Evolutionary conservation across 2,888 invertebrate species (phyloP).

Genomic region (Meghimatium bilineatum): DNA sequence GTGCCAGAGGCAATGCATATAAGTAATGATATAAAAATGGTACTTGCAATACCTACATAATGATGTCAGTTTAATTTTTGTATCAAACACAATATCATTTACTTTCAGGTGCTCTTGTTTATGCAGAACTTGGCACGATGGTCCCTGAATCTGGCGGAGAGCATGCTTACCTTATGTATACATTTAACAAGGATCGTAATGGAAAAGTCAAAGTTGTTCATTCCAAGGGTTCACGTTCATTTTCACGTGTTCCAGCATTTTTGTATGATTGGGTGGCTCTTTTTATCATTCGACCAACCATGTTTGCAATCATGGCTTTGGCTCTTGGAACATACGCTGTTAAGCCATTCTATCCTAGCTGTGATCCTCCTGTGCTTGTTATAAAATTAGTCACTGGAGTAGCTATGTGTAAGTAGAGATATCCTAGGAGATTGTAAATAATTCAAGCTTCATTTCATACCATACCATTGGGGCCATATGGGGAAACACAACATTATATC

Average conservation of each 20-base stretch:
- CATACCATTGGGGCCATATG: too few relatives aligned
- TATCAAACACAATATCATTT: too few relatives aligned
- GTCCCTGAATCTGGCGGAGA: constrained; percentile 86
- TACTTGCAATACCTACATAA: too few relatives aligned
- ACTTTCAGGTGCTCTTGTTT: constrained; percentile 43
- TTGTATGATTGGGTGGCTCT: constrained; percentile 81
- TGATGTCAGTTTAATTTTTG: too few relatives aligned
- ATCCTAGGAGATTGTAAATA: too few relatives aligned
- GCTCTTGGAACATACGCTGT: constrained; percentile 70
- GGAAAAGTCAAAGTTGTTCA: background rate
- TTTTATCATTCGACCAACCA: constrained; percentile 73
- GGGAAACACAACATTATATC: too few relatives aligned
- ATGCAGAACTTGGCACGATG: constrained; percentile 51
- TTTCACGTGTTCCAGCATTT: constrained; percentile 78
- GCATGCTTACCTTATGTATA: constrained; percentile 82
- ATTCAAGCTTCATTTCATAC: too few relatives aligned
- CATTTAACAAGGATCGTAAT: constrained; percentile 53
- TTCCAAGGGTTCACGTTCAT: constrained; percentile 5
- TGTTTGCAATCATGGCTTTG: constrained; percentile 78
- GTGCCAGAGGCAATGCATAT: too few relatives aligned
- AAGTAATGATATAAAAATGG: too few relatives aligned
- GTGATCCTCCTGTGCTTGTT: constrained; percentile 60
- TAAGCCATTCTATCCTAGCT: constrained; percentile 68
- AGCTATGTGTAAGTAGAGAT: constrained; percentile 65
- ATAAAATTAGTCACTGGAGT: constrained; percentile 62